phyloP scores from a whole-genome alignment of 2,113 vertebrate genomes.

The Poeciliopsis occidentalis region DNA sequence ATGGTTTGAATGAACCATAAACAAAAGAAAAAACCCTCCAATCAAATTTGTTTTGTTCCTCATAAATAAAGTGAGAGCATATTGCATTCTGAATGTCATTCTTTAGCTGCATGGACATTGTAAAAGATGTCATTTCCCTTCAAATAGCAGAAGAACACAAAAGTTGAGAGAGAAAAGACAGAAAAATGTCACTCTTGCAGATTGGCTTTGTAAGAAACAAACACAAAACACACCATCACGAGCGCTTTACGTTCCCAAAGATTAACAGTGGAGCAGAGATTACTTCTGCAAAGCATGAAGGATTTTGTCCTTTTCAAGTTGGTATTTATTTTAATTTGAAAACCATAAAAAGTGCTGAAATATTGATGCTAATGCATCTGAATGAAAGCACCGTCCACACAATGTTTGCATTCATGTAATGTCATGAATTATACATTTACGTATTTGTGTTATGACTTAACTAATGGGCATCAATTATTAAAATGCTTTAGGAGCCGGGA shows the following conservation, averaged over 20 bases:
- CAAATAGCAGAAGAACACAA: neutral
- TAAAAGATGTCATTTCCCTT: neutral
- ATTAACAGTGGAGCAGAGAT: neutral
- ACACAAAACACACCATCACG: neutral
- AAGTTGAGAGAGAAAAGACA: neutral
- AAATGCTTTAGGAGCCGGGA: conserved; percentile 30
- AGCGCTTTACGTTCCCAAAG: neutral
- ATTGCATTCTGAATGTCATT: neutral
- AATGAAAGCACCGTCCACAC: neutral
- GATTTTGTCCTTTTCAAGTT: neutral
- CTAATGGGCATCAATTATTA: conserved; percentile 50
- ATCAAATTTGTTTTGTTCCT: neutral
- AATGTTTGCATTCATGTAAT: neutral
- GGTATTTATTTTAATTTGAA: neutral
- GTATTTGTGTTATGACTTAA: conserved; percentile 32
- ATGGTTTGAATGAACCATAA: neutral
- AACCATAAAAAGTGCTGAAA: neutral
- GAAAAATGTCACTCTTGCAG: neutral
- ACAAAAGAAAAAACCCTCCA: neutral
- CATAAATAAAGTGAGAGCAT: neutral
- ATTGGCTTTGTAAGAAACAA: neutral
- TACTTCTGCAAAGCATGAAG: neutral
- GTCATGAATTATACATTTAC: conserved; percentile 45
- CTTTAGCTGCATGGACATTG: neutral
- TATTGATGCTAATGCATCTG: conserved; percentile 9